A percentile compares a stretch with the other conserved stretches of the same genome.
Conservation (phyloP, 2,113 vertebrate genomes). For the Oncorhynchus mykiss region DNA sequence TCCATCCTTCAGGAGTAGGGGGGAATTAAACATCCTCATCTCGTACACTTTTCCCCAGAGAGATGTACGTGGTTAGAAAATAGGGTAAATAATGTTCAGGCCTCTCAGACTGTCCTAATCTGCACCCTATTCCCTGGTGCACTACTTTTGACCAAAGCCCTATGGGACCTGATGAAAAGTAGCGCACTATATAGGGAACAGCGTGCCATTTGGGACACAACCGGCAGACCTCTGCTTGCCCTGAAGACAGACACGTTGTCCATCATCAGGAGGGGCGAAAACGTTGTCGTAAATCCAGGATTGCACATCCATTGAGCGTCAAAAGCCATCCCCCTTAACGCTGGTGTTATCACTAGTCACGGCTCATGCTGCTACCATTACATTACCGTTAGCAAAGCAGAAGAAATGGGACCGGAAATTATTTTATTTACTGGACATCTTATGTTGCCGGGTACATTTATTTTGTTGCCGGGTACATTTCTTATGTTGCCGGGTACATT, state of each 20-base stretch:
- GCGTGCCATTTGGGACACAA: no score
- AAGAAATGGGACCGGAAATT: background rate
- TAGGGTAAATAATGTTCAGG: background rate
- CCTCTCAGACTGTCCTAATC: background rate
- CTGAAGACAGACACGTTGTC: no score
- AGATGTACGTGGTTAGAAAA: background rate
- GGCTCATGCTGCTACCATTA: background rate
- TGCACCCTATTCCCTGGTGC: no score
- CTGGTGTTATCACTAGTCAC: background rate
- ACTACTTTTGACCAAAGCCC: no score
- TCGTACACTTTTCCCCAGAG: background rate
- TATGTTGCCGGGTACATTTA: no score
- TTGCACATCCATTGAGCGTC: constrained; percentile 13
- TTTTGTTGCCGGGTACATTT: no score
- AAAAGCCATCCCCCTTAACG: background rate
- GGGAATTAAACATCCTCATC: background rate
- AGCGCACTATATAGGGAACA: no score
- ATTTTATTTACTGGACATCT: no score
- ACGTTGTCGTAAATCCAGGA: background rate
- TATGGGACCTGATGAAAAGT: no score
- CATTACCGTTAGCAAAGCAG: background rate
- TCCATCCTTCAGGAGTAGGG: background rate
- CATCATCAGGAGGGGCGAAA: background rate
- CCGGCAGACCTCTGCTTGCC: background rate
- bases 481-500: no score